These are phyloP conservation scores for Alouatta palliata DNA, from an alignment of 2,113 vertebrate species.

Conservation along the genomic window DNA sequence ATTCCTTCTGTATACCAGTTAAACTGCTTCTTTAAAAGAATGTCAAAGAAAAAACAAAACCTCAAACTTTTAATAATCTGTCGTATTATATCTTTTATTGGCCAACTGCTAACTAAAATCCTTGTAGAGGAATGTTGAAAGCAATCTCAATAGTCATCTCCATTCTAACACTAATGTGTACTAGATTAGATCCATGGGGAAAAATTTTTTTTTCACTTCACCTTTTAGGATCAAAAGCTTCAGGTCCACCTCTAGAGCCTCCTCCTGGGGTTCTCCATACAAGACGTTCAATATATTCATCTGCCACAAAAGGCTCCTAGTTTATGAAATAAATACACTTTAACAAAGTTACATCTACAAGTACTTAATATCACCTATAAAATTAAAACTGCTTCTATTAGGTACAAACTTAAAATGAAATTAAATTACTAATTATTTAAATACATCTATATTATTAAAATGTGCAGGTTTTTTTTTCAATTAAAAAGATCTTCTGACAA, in stretches of 20 bases:
- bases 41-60: not conserved
- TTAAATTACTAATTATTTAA: slow-evolving; percentile 41
- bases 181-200: not conserved
- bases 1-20: slow-evolving; percentile 1
- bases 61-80: not conserved
- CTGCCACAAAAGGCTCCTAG: slow-evolving; percentile 98
- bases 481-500: not conserved
- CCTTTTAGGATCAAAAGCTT: slow-evolving; percentile 99
- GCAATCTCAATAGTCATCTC: not conserved
- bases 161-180: slow-evolving; percentile 22
- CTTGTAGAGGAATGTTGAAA: not conserved
- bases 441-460: not conserved
- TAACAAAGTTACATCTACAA: slow-evolving; percentile 67
- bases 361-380: slow-evolving; percentile 54
- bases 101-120: slow-evolving; percentile 40
- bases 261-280: slow-evolving; percentile 99
- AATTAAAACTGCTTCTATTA: slow-evolving; percentile 31
- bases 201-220: slow-evolving; percentile 78
- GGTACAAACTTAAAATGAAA: slow-evolving; percentile 40
- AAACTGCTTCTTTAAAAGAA: slow-evolving; percentile 37
- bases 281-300: slow-evolving; percentile 98
- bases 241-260: slow-evolving; percentile 96
- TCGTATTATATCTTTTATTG: not conserved
- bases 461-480: not conserved
- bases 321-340: slow-evolving; percentile 77